Evolutionary conservation across 2,888 invertebrate species (phyloP).

Genomic region (Phymatocera aterrima): DNA sequence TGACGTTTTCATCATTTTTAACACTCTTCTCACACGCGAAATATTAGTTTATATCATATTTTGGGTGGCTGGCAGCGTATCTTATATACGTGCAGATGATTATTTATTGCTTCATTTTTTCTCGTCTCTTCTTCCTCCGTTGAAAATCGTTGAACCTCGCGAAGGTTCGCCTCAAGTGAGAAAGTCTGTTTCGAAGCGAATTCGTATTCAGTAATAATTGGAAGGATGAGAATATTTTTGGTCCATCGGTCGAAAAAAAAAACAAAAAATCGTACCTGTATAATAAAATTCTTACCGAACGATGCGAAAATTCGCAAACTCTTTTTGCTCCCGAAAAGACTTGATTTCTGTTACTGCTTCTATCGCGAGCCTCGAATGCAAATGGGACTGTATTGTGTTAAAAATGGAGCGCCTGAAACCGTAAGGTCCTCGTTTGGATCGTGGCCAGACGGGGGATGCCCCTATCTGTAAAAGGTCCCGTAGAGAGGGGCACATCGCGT

Average conservation of each 20-base stretch:
- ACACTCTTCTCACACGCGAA: background rate
- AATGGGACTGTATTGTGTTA: conserved; percentile 12
- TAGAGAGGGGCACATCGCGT: background rate
- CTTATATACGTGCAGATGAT: background rate
- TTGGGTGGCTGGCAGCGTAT: background rate
- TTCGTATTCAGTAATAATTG: no score
- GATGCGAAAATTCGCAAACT: no score
- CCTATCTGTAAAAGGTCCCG: conserved; percentile 35
- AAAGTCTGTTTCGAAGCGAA: no score
- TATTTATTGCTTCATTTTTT: background rate
- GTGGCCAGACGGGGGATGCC: conserved; percentile 34
- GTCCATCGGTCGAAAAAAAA: background rate
- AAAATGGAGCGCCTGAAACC: conserved; percentile 13
- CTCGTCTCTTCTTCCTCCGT: background rate
- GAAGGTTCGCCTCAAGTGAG: no score
- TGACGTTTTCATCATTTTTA: conserved; percentile 31
- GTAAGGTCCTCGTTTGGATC: conserved; percentile 42
- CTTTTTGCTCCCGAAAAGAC: background rate
- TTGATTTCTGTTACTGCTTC: background rate
- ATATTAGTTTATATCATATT: background rate
- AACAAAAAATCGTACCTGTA: no score
- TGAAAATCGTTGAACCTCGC: no score
- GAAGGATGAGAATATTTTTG: no score
- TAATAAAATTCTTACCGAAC: no score
- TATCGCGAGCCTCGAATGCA: background rate